phyloP scores from a whole-genome alignment of 2,113 vertebrate species.

The Zosterops japonicus region DNA sequence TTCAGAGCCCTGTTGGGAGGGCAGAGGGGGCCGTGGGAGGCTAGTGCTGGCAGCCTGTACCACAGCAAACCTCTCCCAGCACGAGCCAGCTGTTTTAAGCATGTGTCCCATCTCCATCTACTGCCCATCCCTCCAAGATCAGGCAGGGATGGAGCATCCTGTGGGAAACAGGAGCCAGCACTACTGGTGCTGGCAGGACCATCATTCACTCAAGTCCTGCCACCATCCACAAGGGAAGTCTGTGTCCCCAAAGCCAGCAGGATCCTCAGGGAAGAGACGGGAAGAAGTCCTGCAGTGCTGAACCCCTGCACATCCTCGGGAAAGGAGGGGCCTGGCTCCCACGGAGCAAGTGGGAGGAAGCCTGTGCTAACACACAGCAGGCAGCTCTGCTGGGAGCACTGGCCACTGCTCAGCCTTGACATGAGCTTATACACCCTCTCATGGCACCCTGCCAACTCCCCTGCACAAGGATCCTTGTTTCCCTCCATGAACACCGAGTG shows the following conservation, averaged over 20 bases:
- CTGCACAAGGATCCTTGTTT: not conserved
- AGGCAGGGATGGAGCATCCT: not conserved
- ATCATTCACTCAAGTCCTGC: not conserved
- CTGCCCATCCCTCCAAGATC: not conserved
- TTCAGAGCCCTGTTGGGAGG: not conserved
- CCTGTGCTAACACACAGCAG: not conserved
- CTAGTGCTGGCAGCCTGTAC: not conserved
- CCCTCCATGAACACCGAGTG: not conserved
- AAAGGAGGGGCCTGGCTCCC: not conserved
- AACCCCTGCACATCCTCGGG: not conserved
- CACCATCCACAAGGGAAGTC: not conserved
- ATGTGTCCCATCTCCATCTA: not conserved
- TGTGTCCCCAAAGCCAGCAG: not conserved
- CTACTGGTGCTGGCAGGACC: not conserved
- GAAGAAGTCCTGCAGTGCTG: not conserved
- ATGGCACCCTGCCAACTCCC: not conserved
- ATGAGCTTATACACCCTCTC: not conserved
- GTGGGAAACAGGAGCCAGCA: not conserved
- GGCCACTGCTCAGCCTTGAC: not conserved
- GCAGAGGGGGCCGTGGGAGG: constrained; percentile 57
- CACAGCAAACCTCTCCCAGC: not conserved
- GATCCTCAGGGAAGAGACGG: not conserved
- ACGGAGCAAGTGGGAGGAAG: not conserved
- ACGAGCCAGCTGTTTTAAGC: constrained; percentile 17
- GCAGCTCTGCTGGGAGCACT: not conserved